Base-by-base conservation (phyloP, 2,113 vertebrate species). In the Pachyramphus minor region DNA sequence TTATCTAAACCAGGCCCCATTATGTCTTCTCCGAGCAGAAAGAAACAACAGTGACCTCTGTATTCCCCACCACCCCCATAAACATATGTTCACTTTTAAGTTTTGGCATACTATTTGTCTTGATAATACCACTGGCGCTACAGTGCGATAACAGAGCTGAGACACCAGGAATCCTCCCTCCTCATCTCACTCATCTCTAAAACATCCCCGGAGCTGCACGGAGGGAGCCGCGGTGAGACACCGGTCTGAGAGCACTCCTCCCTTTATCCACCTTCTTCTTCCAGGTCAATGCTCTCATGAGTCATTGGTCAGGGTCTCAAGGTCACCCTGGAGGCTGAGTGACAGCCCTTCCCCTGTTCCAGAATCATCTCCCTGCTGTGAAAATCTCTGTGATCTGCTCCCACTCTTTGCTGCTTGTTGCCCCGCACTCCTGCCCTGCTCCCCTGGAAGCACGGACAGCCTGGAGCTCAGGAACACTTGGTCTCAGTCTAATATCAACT, bases 1-100 rank as follows among this genome's bases (percentile, higher is more conserved):
- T 97, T 96, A 97, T 93, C 92, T 91, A 88, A 97, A 82, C 44
- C 68, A 73, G 76, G 94, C 94, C 97, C 92, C 31, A 90, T 94
- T 96, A 94, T 88, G 75, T 94, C 67, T 96, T 93, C 81, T 95
- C 79, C 93, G 81, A 85, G 84, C 86, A 89, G 83, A 94, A 88
- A 89, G 89, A 94, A 92, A 92, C 56, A 96, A 76, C 95, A 67
- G 76, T 95, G 87, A 97, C 90, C 89, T 87, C 89, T 78, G 88
- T 86, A 80, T 87, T 96, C 95, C 91, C 80, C 81, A 94, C 89
- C 96, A 87, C 95, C 92, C 91, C 96, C 89, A 91, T 56, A 79
- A 93, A 94, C 89, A 92, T 90, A 96, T 64, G 60, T 92, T 95
- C 87, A 92, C 92, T 96, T 97, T 94, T 96, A 87, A 87, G 76